phyloP scores from a whole-genome alignment of 1,140 invertebrate species.

The Euschistus heros region DNA sequence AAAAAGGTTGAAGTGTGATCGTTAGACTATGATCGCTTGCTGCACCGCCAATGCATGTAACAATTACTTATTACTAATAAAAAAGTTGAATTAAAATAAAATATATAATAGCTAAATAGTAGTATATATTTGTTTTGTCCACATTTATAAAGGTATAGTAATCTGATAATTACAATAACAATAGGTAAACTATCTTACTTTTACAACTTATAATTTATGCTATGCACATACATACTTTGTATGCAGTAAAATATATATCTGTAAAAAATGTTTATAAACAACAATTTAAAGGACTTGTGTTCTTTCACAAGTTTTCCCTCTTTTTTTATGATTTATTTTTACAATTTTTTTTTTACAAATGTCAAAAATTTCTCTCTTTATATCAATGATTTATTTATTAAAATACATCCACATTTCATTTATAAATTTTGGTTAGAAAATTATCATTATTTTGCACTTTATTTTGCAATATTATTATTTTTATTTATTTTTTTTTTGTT shows the following conservation, averaged over 20 bases:
- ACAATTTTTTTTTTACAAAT: conserved; percentile 10
- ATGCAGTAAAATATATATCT: conserved; percentile 19
- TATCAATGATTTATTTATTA: neutral
- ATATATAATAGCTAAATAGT: neutral
- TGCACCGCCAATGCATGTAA: too few relatives aligned
- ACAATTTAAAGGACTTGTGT: conserved; percentile 5
- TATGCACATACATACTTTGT: conserved; percentile 8
- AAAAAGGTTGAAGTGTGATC: too few relatives aligned
- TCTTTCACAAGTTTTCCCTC: conserved; percentile 1
- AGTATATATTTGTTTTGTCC: conserved; percentile 9
- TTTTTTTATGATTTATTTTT: neutral
- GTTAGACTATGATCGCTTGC: too few relatives aligned
- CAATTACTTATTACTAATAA: too few relatives aligned
- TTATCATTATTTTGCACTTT: conserved; percentile 1
- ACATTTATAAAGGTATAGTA: conserved; percentile 16
- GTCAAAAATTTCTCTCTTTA: conserved; percentile 5
- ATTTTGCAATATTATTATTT: neutral
- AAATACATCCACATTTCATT: conserved; percentile 11
- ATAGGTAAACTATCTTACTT: conserved; percentile 19
- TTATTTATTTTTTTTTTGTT: conserved; percentile 1
- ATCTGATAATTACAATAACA: conserved; percentile 20
- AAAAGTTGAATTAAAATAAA: neutral
- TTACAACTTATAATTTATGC: conserved; percentile 12
- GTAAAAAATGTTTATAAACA: conserved; percentile 17
- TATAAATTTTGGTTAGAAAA: conserved; percentile 13